A percentile compares a stretch with the other conserved stretches of the same genome.
Evolutionary conservation across 53 echinoderm and acorn worm species (phyloP).

Genomic region (Henricia sp.): DNA sequence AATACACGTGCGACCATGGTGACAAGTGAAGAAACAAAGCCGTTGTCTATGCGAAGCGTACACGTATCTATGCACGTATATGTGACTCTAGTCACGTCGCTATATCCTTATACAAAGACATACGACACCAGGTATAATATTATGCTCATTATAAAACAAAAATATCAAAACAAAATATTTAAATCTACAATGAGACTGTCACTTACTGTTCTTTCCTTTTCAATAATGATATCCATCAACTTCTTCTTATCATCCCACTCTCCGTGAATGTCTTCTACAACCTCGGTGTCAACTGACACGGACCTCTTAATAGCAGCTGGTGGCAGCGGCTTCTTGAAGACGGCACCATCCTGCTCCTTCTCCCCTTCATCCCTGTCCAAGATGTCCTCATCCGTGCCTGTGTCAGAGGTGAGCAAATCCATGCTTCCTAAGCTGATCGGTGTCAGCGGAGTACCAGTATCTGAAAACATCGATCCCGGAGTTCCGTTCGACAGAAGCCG

Average conservation of each 20-base stretch:
- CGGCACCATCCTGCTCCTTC: neutral
- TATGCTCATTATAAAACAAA: too few relatives aligned
- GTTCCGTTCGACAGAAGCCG: conserved; percentile 45
- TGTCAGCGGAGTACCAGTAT: conserved; percentile 38
- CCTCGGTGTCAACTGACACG: conserved; percentile 76
- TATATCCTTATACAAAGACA: too few relatives aligned
- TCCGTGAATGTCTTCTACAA: conserved; percentile 72
- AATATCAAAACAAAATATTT: too few relatives aligned
- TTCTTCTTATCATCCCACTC: conserved; percentile 84
- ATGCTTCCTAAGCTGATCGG: conserved; percentile 40
- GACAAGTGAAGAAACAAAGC: too few relatives aligned
- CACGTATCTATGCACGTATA: too few relatives aligned
- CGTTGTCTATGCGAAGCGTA: too few relatives aligned
- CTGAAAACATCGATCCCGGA: conserved; percentile 22
- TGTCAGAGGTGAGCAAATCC: conserved; percentile 19
- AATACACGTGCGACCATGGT: too few relatives aligned
- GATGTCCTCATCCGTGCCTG: conserved; percentile 28
- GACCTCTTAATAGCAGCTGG: conserved; percentile 55
- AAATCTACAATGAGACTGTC: neutral
- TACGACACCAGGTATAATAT: too few relatives aligned
- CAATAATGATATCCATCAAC: conserved; percentile 74
- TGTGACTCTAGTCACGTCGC: too few relatives aligned
- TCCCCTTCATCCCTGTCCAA: conserved; percentile 23
- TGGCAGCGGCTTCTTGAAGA: neutral
- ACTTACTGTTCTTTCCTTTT: conserved; percentile 66